Conservation (phyloP, 2,113 vertebrate genomes). For the Okapia johnstoni region DNA sequence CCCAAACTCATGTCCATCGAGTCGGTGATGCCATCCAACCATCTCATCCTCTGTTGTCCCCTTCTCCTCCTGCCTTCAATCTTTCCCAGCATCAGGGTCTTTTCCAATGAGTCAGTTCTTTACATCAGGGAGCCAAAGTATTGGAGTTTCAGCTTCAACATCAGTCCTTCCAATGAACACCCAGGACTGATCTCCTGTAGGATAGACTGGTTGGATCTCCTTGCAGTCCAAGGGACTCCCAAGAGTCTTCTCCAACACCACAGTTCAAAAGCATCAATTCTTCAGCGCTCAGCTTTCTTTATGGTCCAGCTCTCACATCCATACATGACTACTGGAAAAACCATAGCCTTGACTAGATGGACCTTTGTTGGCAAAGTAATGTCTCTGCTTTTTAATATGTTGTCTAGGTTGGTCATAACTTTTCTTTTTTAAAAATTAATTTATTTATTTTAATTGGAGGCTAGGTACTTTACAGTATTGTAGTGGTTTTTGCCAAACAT, state of each 20-base stretch:
- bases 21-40: not conserved
- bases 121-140: not conserved
- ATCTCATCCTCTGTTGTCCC: not conserved
- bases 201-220: not conserved
- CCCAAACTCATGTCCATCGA: not conserved
- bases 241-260: not conserved
- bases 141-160: not conserved
- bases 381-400: not conserved
- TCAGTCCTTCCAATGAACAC: not conserved
- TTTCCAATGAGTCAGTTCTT: not conserved
- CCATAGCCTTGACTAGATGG: not conserved
- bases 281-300: not conserved
- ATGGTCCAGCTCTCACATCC: not conserved
- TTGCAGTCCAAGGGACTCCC: not conserved
- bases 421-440: not conserved
- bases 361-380: not conserved
- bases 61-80: not conserved
- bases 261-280: not conserved
- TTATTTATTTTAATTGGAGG: not conserved
- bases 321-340: not conserved
- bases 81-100: not conserved
- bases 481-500: not conserved
- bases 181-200: not conserved
- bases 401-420: not conserved
- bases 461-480: not conserved